Base-by-base conservation (phyloP, 53 echinoderm and acorn worm genomes). In the Actinopyga echinites region DNA sequence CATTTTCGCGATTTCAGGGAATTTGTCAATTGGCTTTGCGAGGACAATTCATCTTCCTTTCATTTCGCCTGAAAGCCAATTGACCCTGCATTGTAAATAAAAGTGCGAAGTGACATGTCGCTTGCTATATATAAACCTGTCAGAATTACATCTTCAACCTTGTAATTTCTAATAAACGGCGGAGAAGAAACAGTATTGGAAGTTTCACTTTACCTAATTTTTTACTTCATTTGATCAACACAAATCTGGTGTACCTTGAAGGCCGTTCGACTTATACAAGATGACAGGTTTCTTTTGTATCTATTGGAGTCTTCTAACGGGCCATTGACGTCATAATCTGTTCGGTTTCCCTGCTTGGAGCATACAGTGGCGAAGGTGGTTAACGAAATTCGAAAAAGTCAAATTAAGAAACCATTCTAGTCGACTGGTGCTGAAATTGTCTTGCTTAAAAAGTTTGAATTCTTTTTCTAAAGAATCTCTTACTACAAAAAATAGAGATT, bases 181-280 rank as follows among this genome's bases (percentile, higher is more conserved):
- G 17, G 35, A 71, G 40, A 24, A 30, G 71, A 44, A 69, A 69
- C 38, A 42, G 69, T 38, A 69, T 34, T 69, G 69, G 43, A 69
- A 71, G 40, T 36, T 22, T 23, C 71, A 71, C 23, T 71, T 42
- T 40, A 19, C 6, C 71, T 37, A 42, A 71, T 71, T 19, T 71
- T 40, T 71, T 44, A 42, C 20, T 44, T 40, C 29, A 3, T 44
- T 71, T 71, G 71, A 71, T 71, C 71, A 71, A 71, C 71, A 71
- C 42, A 71, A 40, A 71, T 71, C 71, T 71, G 71, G 42, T 71
- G 34, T 40, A 71, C 23, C 71, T 71, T 71, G 71, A 71, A 71
- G 71, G 40, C 40, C 40, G 25, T 5, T 71, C 40, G 45, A 42
- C 42, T 21, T 40, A 71, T 71, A 6, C 45, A 71, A 71, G 40